Evolutionary conservation across 1,140 invertebrate species (phyloP).

Genomic region (Orussus abietinus): DNA sequence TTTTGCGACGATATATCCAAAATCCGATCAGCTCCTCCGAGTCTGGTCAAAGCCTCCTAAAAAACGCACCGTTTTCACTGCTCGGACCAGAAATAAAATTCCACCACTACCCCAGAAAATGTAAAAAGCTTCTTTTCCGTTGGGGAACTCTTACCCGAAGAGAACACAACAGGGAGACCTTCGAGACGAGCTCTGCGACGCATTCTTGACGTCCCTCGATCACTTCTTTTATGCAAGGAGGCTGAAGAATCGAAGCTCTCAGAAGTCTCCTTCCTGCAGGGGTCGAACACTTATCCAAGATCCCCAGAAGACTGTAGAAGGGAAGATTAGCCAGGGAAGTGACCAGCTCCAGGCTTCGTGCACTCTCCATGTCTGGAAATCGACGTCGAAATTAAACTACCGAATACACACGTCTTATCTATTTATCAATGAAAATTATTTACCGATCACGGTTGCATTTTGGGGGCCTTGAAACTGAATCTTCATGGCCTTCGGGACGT

Average conservation of each 20-base stretch:
- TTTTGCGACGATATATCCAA: slow-evolving; percentile 58
- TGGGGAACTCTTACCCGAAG: too few relatives aligned
- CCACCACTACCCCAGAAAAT: too few relatives aligned
- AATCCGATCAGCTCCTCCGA: slow-evolving; percentile 62
- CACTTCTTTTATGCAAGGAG: slow-evolving; percentile 61
- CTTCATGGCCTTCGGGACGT: slow-evolving; percentile 72
- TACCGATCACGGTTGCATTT: slow-evolving; percentile 82
- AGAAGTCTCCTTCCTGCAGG: slow-evolving; percentile 71
- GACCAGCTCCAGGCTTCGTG: slow-evolving; percentile 72
- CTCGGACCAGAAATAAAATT: too few relatives aligned
- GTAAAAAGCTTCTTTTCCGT: too few relatives aligned
- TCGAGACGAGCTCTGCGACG: slow-evolving; percentile 70
- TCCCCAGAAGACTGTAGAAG: slow-evolving; percentile 64
- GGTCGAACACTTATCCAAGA: slow-evolving; percentile 78
- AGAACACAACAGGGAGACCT: too few relatives aligned
- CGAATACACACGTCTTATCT: too few relatives aligned
- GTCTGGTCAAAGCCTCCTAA: too few relatives aligned
- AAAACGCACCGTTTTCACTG: too few relatives aligned
- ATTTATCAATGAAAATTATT: too few relatives aligned
- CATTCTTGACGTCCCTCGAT: slow-evolving; percentile 69
- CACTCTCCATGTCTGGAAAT: slow-evolving; percentile 62
- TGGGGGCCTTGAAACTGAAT: slow-evolving; percentile 78
- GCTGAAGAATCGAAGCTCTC: slow-evolving; percentile 79
- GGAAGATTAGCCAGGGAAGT: slow-evolving; percentile 46
- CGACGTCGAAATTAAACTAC: slow-evolving; percentile 12